phyloP scores from a whole-genome alignment of 2,888 invertebrate species.

The Rotaria sp. region DNA sequence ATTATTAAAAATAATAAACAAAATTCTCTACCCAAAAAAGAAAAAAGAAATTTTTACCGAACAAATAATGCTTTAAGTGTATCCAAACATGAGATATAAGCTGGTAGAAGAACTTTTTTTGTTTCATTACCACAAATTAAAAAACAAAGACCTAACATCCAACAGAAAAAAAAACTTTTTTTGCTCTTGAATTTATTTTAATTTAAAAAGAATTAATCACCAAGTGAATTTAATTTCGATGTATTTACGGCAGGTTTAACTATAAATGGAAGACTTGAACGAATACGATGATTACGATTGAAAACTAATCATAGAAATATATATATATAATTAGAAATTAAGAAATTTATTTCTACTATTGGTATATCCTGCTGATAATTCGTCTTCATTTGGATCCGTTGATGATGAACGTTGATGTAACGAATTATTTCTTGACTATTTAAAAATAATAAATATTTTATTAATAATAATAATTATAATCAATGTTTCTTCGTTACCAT shows the following conservation, averaged over 20 bases:
- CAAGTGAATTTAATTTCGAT: background rate
- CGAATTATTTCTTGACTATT: background rate
- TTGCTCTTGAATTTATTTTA: too few relatives aligned
- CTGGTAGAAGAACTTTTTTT: constrained; percentile 86
- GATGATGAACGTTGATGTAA: constrained; percentile 1
- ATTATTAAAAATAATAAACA: background rate
- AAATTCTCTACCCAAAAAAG: background rate
- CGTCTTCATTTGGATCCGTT: background rate
- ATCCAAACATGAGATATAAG: constrained; percentile 90
- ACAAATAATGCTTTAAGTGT: constrained; percentile 92
- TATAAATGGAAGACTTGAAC: constrained; percentile 11
- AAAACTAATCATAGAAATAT: background rate
- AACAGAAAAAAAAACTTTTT: too few relatives aligned
- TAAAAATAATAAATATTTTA: background rate
- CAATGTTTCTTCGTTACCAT: background rate
- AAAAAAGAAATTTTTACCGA: constrained; percentile 53
- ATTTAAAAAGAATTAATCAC: background rate
- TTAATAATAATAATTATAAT: background rate
- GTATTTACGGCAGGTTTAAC: background rate
- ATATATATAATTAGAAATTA: background rate
- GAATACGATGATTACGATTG: background rate
- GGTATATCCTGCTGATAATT: background rate
- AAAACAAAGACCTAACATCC: constrained; percentile 78
- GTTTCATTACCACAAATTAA: constrained; percentile 90
- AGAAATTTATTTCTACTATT: background rate